These are phyloP conservation scores for Hirundo rustica DNA, from an alignment of 2,797 vertebrate species.

Conservation along the genomic window DNA sequence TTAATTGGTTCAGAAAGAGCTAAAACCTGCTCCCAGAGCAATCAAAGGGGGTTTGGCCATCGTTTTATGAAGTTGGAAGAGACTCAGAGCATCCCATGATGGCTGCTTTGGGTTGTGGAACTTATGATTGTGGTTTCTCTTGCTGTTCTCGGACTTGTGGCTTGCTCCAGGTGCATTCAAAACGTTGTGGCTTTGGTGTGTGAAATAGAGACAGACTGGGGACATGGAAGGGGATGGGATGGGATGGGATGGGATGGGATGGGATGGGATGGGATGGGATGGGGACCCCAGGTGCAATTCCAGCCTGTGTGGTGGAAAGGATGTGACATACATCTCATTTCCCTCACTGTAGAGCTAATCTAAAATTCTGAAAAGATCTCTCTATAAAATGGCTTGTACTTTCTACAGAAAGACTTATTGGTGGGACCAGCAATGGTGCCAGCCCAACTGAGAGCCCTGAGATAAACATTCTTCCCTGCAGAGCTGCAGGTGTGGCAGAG, in stretches of 20 bases:
- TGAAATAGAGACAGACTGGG: background rate
- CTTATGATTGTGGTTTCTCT: background rate
- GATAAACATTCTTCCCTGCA: background rate
- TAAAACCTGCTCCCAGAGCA: background rate
- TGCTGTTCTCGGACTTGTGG: background rate
- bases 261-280: background rate
- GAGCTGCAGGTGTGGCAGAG: background rate
- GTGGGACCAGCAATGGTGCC: background rate
- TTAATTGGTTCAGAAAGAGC: background rate
- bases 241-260: background rate
- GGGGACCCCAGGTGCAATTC: background rate
- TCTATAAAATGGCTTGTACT: background rate
- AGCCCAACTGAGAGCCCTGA: background rate
- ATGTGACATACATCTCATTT: background rate
- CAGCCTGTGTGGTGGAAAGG: background rate
- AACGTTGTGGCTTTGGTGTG: background rate
- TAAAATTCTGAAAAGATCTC: background rate
- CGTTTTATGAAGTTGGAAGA: background rate
- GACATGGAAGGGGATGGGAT: background rate
- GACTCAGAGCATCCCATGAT: background rate
- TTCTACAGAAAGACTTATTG: background rate
- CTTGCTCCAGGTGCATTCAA: background rate
- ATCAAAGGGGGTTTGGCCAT: background rate
- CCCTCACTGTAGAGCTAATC: background rate
- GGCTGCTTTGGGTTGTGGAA: conserved; percentile 21